Percentiles rank a stretch among this genome's conserved stretches.
phyloP scores from a whole-genome alignment of 2,888 invertebrate species.

The Melanargia galathea region DNA sequence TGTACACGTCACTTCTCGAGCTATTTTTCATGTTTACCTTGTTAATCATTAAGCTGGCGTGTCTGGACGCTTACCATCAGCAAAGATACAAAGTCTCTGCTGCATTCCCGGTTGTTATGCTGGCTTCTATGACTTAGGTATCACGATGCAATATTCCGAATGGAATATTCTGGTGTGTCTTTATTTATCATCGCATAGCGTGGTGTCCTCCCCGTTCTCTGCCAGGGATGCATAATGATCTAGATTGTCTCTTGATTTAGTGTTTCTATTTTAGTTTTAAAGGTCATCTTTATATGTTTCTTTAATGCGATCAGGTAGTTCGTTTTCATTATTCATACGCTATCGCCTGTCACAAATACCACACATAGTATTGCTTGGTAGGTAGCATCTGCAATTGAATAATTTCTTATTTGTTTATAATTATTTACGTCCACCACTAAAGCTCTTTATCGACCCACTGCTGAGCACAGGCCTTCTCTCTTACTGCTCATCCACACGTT shows the following conservation, averaged over 20 bases:
- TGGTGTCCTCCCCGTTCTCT: conserved; percentile 40
- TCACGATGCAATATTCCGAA: conserved; percentile 14
- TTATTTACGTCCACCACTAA: no score
- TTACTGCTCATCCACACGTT: no score
- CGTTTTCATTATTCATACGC: conserved; percentile 9
- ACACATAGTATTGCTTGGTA: not conserved
- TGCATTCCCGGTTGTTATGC: conserved; percentile 11
- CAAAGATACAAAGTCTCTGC: conserved; percentile 29
- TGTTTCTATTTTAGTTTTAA: conserved; percentile 51
- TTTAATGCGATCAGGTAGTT: not conserved
- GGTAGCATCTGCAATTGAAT: not conserved
- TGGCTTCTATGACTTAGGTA: conserved; percentile 20
- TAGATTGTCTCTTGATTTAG: conserved; percentile 50
- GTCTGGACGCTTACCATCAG: conserved; percentile 48
- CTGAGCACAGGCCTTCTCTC: no score
- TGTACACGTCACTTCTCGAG: conserved; percentile 52
- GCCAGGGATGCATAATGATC: conserved; percentile 50
- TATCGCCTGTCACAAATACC: no score
- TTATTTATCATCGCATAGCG: conserved; percentile 43
- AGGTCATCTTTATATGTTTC: conserved; percentile 28
- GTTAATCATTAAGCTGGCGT: conserved; percentile 51
- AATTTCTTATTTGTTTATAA: not conserved
- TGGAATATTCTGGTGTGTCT: conserved; percentile 33
- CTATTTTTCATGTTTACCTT: conserved; percentile 54
- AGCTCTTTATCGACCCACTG: no score